Evolutionary conservation across 2,888 invertebrate species (phyloP).

Genomic region (Scaptomyza caliginosa): DNA sequence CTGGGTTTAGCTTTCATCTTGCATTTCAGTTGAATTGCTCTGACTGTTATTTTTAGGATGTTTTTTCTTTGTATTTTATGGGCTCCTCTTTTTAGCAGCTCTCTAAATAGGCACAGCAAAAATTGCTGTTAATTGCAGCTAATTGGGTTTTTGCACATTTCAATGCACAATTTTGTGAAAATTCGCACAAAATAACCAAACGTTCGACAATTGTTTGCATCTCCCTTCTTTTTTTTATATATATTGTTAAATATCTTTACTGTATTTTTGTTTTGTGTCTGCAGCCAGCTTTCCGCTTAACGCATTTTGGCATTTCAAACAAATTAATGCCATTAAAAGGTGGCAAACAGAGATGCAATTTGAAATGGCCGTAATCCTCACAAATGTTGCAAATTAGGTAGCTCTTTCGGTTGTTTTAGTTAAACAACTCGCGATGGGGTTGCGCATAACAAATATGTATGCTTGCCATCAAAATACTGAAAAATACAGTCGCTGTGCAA

Average conservation of each 20-base stretch:
- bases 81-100: slow-evolving; percentile 39
- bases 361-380: slow-evolving; percentile 43
- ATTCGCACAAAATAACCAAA: slow-evolving; percentile 74
- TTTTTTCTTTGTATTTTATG: background rate
- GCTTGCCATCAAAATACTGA: background rate
- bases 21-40: background rate
- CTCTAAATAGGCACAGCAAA: slow-evolving; percentile 27
- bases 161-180: slow-evolving; percentile 67
- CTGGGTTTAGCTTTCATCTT: background rate
- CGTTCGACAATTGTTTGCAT: slow-evolving; percentile 9
- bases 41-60: background rate
- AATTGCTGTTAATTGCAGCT: slow-evolving; percentile 71
- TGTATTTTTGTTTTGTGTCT: background rate
- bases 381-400: slow-evolving; percentile 69
- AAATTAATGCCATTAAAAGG: slow-evolving; percentile 57
- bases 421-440: slow-evolving; percentile 16
- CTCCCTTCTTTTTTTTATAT: background rate
- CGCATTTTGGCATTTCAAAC: slow-evolving; percentile 55
- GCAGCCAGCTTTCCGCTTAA: slow-evolving; percentile 44
- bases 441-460: slow-evolving; percentile 10
- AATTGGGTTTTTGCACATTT: slow-evolving; percentile 72
- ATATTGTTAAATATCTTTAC: background rate
- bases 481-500: slow-evolving; percentile 11
- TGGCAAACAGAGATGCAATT: slow-evolving; percentile 56
- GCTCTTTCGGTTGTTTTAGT: slow-evolving; percentile 48